These are phyloP conservation scores for Calyptommatus sinebrachiatus DNA, from an alignment of 2,113 vertebrate genomes.

Conservation along the genomic window DNA sequence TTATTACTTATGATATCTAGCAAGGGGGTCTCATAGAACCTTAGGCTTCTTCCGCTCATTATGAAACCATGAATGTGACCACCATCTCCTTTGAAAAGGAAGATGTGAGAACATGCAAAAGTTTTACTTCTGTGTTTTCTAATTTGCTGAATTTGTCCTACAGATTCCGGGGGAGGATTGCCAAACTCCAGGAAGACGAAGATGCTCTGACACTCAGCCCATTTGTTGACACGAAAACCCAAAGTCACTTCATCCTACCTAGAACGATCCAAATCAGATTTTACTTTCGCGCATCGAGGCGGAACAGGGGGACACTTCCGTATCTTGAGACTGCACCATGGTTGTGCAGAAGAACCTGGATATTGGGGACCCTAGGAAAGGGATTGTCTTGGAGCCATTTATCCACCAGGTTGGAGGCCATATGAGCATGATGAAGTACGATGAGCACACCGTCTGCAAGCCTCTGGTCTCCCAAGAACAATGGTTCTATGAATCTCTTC, in stretches of 20 bases:
- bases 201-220: too few species aligned
- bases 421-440: slow-evolving; percentile 73
- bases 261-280: rapidly evolving
- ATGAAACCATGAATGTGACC: too few species aligned
- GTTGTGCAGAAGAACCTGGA: slow-evolving; percentile 63
- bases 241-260: rapidly evolving
- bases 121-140: not conserved
- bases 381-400: slow-evolving; percentile 72
- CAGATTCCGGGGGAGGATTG: slow-evolving; percentile 14
- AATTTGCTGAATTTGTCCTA: not conserved
- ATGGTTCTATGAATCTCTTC: slow-evolving; percentile 75
- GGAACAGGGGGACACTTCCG: not conserved
- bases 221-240: rapidly evolving
- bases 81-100: too few species aligned
- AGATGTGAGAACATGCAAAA: not conserved
- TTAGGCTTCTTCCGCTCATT: too few species aligned
- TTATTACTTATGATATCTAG: too few species aligned
- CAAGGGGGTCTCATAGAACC: too few species aligned
- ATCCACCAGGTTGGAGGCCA: slow-evolving; percentile 79
- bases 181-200: not conserved
- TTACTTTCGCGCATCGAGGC: not conserved
- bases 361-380: not conserved
- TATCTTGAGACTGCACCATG: slow-evolving; percentile 55
- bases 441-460: slow-evolving; percentile 74
- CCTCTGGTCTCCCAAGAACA: slow-evolving; percentile 73